Evolutionary conservation across 1,140 invertebrate species (phyloP), one percentile per base, ranked within the genome.

Genomic region (Drosophila lini): DNA sequence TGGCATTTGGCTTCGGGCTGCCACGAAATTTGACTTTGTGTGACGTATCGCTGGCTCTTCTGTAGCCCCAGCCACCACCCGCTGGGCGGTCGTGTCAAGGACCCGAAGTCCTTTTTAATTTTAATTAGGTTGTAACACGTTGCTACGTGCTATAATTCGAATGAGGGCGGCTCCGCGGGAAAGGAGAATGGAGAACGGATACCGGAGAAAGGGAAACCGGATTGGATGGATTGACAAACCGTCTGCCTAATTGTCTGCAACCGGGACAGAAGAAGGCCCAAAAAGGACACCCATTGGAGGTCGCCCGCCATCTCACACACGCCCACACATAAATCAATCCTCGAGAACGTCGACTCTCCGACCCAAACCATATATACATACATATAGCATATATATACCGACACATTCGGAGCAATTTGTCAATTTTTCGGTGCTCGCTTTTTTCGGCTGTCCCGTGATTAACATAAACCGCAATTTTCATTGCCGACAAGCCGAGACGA

Each of bases 51-150:
- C 58, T 61, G 50, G 53, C 57, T 62, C 67, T 40, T 31, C 32
- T 73, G 50, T 38, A 56, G 34, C 34, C 58, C 32, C 41, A 16
- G 5, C 22, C 31, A 6, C 31, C 57, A n/a, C 56, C 57, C 62
- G 79, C 56, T 42, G 71, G 56, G 45, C 42, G 65, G 79, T 79
- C 83, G 84, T 89, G 84, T 89, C 84, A 89, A 89, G 84, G 84
- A 88, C 84, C 88, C 74, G 71, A 59, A 74, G 71, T 77, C 67
- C 79, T 71, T 76, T 65, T 71, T 75, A 83, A 88, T 88, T 88
- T 80, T 88, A 88, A 88, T 88, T 88, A 89, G 84, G 84, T 84
- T 89, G 84, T 83, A 80, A 88, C 82, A 86, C 82, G 82, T 82
- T 73, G 70, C 80, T 80, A 89, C 84, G 84, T 88, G 84, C 80